These are phyloP conservation scores for Montipora sp. DNA, from an alignment of 64 coral and sea anemone species.

Conservation along the genomic window DNA sequence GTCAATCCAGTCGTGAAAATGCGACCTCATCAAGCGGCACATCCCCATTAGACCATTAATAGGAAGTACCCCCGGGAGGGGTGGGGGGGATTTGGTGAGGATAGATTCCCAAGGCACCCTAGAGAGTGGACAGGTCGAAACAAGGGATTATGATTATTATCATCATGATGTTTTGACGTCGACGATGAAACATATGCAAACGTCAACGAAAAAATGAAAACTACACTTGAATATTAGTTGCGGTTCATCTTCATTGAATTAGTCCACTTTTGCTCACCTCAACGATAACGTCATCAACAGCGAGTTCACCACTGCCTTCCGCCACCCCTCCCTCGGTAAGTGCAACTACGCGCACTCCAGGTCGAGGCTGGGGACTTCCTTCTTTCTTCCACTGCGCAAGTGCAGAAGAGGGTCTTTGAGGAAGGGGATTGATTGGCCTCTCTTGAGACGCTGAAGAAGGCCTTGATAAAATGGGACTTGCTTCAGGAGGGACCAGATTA, in stretches of 20 bases:
- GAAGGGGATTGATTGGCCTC: constrained; percentile 22
- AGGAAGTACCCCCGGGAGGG: too few relatives aligned
- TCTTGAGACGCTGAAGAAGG: constrained; percentile 16
- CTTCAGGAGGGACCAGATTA: neutral
- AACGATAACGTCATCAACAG: constrained; percentile 81
- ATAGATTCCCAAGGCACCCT: too few relatives aligned
- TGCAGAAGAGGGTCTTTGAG: constrained; percentile 46
- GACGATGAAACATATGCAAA: too few relatives aligned
- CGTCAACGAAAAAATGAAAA: too few relatives aligned
- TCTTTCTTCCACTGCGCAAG: constrained; percentile 71
- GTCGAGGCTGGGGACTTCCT: constrained; percentile 51
- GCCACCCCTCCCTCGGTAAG: constrained; percentile 75
- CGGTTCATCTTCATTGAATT: neutral
- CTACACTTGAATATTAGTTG: neutral
- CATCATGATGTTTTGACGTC: too few relatives aligned
- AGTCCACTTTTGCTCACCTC: constrained; percentile 60
- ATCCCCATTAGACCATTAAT: too few relatives aligned
- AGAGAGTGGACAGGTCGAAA: too few relatives aligned
- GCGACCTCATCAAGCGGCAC: too few relatives aligned
- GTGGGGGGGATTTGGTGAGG: too few relatives aligned
- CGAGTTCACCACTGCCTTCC: constrained; percentile 31
- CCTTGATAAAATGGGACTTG: constrained; percentile 49
- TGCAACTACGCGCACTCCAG: constrained; percentile 86
- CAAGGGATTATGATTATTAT: too few relatives aligned
- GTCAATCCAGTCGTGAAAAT: too few relatives aligned